Conservation (phyloP, 2,113 vertebrate genomes). For the Eulacestoma nigropectus region DNA sequence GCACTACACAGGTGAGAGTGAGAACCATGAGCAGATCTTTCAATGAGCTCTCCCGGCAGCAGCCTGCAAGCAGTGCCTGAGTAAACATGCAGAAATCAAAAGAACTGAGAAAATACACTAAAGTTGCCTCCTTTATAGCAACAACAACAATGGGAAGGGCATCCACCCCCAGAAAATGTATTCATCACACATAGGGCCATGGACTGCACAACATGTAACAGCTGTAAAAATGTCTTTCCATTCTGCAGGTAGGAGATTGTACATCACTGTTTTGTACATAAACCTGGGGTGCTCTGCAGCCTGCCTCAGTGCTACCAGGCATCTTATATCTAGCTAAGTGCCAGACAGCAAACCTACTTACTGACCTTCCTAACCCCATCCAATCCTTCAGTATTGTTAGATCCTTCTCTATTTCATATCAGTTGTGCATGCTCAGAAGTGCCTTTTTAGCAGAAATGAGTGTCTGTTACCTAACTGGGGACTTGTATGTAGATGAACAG, state of each 20-base stretch:
- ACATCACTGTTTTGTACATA: background rate
- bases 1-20: background rate
- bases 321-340: background rate
- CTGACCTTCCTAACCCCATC: background rate
- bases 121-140: background rate
- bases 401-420: background rate
- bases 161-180: background rate
- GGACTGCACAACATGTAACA: background rate
- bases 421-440: background rate
- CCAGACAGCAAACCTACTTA: background rate
- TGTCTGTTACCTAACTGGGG: background rate
- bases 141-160: background rate
- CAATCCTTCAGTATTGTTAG: background rate
- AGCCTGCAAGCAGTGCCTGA: background rate
- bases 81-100: background rate
- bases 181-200: background rate
- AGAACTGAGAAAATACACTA: background rate
- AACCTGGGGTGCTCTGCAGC: background rate
- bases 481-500: background rate
- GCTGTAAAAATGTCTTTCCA: background rate
- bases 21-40: background rate
- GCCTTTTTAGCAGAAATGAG: background rate
- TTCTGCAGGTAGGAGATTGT: background rate
- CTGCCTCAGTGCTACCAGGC: background rate
- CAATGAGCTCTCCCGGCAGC: background rate